Evolutionary conservation across 2,888 invertebrate species (phyloP).

Genomic region (Synergus laeviventris): DNA sequence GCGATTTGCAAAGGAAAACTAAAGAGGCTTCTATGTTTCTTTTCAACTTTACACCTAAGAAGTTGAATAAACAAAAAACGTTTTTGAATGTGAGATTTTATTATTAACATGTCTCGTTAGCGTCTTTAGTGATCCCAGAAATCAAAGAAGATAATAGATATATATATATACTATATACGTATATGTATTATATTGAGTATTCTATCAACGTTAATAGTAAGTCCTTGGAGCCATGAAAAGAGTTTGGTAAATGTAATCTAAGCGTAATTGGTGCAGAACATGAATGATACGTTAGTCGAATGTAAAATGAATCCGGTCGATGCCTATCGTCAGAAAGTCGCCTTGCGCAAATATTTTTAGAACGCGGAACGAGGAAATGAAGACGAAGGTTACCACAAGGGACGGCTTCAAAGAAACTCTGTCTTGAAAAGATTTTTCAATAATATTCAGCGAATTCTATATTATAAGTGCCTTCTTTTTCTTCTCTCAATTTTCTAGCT

Average conservation of each 20-base stretch:
- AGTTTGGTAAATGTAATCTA: neutral
- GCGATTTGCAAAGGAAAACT: neutral
- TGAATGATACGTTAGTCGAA: slow-evolving; percentile 16
- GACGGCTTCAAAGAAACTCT: slow-evolving; percentile 26
- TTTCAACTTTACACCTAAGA: slow-evolving; percentile 13
- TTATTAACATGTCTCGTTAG: slow-evolving; percentile 22
- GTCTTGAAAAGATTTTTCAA: slow-evolving; percentile 45
- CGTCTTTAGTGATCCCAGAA: neutral
- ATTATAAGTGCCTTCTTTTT: slow-evolving; percentile 14
- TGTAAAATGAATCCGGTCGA: slow-evolving; percentile 32
- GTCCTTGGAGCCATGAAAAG: neutral
- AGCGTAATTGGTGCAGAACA: neutral
- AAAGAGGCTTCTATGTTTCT: slow-evolving; percentile 7
- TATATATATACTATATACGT: too few relatives aligned
- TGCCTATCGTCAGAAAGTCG: slow-evolving; percentile 5
- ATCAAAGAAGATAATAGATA: neutral
- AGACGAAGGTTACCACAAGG: slow-evolving; percentile 57
- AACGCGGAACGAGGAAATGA: slow-evolving; percentile 65
- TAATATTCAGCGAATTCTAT: slow-evolving; percentile 5
- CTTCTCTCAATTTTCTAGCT: too few relatives aligned
- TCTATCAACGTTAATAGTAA: slow-evolving; percentile 1
- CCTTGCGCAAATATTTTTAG: slow-evolving; percentile 60
- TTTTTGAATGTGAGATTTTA: slow-evolving; percentile 5
- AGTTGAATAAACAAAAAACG: slow-evolving; percentile 8
- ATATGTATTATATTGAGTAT: neutral